phyloP scores from a whole-genome alignment of 2,888 invertebrate species.

The Lucinisca nassula region DNA sequence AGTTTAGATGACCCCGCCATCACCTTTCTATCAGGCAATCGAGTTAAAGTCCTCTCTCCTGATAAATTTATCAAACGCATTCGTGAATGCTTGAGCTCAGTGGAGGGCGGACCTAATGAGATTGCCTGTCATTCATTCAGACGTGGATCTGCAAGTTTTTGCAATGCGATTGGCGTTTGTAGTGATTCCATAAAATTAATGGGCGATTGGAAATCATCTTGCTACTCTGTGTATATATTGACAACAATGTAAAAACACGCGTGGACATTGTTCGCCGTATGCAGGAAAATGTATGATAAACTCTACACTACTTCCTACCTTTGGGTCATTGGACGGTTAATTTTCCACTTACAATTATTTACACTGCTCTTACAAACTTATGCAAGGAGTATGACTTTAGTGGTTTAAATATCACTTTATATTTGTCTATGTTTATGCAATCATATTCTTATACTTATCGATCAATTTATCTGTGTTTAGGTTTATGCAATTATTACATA shows the following conservation, averaged over 20 bases:
- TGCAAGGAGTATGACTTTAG: no score
- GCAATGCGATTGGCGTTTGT: neutral
- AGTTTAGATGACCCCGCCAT: neutral
- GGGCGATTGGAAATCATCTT: slow-evolving; percentile 21
- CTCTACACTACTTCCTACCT: neutral
- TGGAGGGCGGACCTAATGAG: neutral
- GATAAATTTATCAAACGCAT: neutral
- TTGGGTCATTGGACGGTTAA: neutral
- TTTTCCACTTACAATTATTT: no score
- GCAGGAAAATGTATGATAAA: neutral
- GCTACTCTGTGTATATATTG: slow-evolving; percentile 15
- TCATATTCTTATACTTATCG: no score
- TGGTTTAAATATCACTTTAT: no score
- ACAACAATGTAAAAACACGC: neutral
- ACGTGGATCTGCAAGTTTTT: neutral
- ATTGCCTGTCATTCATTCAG: neutral
- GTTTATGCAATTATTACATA: no score
- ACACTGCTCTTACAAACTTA: no score
- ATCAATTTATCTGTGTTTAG: no score
- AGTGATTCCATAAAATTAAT: slow-evolving; percentile 2
- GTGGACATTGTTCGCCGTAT: neutral
- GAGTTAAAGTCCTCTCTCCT: neutral
- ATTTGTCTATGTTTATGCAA: no score
- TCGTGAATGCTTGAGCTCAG: neutral
- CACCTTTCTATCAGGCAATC: neutral